Evolutionary conservation across 2,888 invertebrate species (phyloP), one percentile per base, ranked within the genome.

Genomic region (Camponotus fellah): DNA sequence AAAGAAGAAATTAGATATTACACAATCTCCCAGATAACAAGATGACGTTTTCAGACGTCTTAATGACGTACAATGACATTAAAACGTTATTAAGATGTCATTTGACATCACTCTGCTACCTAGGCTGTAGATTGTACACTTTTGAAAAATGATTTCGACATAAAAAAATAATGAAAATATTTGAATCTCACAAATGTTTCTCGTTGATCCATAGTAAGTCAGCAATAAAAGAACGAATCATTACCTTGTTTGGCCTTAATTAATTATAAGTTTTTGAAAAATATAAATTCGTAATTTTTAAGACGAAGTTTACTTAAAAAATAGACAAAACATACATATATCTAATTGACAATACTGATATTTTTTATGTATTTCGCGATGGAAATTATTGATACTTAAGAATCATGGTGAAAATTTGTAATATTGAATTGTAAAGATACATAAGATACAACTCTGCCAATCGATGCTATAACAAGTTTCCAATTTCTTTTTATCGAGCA

Each of bases 271-370:
- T 17, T n/a, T n/a, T n/a, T 49, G n/a, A 6, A 49, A 49, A 49
- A 49, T 49, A 46, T 26, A 80, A 72, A 81, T 49, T 75, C 34
- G 17, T n/a, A 49, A 75, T 34, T 75, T 65, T 49, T 34, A 53
- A 53, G 10, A 40, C 40, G 3, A 14, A 43, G 62, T 34, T 64
- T 49, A 49, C 40, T 53, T 53, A 76, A 53, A 0, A 10, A 53
- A 9, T 53, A 65, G 5, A 76, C 76, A 40, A 65, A 65, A 40
- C 37, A 5, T 37, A 64, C 8, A 43, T 17, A 53, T 49, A 64
- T 40, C 17, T 62, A 75, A 75, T 21, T 10, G 8, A 76, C 37
- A 65, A 76, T 76, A 76, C 76, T 76, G 76, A 76, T 65, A 53
- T 58, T 21, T 34, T n/a, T 53, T 37, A 64, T 49, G 37, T 3